These are phyloP conservation scores for Bombus waltoni DNA, from an alignment of 1,140 invertebrate genomes.

Conservation along the genomic window DNA sequence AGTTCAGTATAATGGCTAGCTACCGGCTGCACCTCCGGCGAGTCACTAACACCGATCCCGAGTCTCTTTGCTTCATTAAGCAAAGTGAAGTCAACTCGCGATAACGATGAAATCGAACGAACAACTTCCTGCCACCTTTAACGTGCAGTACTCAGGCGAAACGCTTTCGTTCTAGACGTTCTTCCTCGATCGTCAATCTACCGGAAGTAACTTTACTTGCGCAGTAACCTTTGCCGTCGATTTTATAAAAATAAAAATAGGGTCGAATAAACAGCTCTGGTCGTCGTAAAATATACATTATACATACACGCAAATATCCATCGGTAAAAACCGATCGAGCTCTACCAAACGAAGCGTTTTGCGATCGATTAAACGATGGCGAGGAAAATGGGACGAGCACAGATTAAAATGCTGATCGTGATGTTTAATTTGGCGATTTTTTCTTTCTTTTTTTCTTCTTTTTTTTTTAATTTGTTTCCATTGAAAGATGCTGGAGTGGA, in stretches of 20 bases:
- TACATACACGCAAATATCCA: not conserved
- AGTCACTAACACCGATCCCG: not conserved
- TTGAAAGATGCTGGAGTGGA: too few relatives aligned
- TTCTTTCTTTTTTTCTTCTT: not conserved
- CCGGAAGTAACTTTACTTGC: not conserved
- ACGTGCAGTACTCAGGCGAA: not conserved
- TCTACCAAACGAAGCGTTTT: not conserved
- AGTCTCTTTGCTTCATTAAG: slow-evolving; percentile 19
- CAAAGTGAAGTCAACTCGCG: slow-evolving; percentile 23
- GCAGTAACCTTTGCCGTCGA: slow-evolving; percentile 1
- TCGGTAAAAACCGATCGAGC: not conserved
- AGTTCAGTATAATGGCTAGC: not conserved
- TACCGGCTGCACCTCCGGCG: not conserved
- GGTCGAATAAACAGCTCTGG: slow-evolving; percentile 1
- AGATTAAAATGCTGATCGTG: not conserved
- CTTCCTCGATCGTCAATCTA: not conserved
- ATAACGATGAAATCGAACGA: slow-evolving; percentile 17
- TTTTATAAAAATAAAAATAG: slow-evolving; percentile 6
- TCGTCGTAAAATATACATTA: not conserved
- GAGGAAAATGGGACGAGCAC: not conserved
- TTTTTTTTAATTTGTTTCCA: not conserved
- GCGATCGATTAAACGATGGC: not conserved
- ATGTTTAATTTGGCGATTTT: slow-evolving; percentile 1
- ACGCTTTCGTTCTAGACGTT: not conserved
- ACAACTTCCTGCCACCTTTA: not conserved